Conservation (phyloP, 2,888 invertebrate species). For the Ectemnius lituratus region DNA sequence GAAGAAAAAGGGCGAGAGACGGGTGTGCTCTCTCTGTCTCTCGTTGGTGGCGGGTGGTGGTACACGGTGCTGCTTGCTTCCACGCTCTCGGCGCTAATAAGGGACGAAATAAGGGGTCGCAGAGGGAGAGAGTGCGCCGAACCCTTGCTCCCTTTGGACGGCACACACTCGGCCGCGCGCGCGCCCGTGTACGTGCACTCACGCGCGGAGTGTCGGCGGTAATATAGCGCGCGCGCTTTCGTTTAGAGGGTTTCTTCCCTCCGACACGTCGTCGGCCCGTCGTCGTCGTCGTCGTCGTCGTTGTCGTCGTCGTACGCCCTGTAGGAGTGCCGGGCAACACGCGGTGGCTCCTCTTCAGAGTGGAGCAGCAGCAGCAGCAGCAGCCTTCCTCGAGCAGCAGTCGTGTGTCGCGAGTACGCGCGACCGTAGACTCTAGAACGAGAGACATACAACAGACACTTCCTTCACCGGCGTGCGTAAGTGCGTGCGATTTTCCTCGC, state of each 20-base stretch:
- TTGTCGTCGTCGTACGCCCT: slow-evolving; percentile 21
- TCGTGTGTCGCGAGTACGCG: slow-evolving; percentile 26
- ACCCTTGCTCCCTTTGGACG: slow-evolving; percentile 50
- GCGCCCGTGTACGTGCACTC: slow-evolving; percentile 34
- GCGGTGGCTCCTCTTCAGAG: slow-evolving; percentile 51
- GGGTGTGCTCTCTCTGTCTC: slow-evolving; percentile 2
- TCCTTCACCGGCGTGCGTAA: slow-evolving; percentile 26
- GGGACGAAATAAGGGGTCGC: slow-evolving; percentile 12
- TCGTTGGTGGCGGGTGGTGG: slow-evolving; percentile 20
- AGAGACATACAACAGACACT: not conserved
- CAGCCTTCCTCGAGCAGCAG: too few species aligned
- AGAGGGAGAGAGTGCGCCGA: slow-evolving; percentile 43
- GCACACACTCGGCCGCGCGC: slow-evolving; percentile 12
- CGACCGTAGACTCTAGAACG: slow-evolving; percentile 6
- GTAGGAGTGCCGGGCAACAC: slow-evolving; percentile 48
- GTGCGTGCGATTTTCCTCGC: not conserved
- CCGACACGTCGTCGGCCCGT: slow-evolving; percentile 26
- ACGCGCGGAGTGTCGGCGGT: slow-evolving; percentile 54
- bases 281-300: too few species aligned
- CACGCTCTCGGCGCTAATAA: slow-evolving; percentile 18
- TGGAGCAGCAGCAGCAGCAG: too few species aligned
- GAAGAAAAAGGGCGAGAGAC: slow-evolving; percentile 10
- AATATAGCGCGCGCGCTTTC: slow-evolving; percentile 58
- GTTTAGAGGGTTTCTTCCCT: slow-evolving; percentile 63
- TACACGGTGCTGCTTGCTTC: slow-evolving; percentile 12